Evolutionary conservation across 2,888 invertebrate species (phyloP).

Genomic region (Synanthedon vespiformis): DNA sequence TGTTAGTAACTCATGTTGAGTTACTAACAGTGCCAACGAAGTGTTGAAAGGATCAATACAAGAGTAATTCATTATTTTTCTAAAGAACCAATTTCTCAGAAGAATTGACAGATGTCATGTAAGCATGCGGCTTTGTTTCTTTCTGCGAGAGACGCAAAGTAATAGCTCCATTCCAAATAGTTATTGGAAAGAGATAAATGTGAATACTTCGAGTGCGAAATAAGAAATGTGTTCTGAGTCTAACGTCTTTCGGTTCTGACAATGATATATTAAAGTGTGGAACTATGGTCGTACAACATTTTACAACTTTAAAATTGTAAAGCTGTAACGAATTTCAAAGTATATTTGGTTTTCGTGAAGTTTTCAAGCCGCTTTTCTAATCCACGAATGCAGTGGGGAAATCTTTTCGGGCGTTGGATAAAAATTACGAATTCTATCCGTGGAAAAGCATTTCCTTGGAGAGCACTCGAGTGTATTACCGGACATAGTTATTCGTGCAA

Average conservation of each 20-base stretch:
- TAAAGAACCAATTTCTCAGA: slow-evolving; percentile 15
- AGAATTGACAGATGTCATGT: slow-evolving; percentile 23
- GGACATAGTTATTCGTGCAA: not conserved
- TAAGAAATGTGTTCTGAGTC: slow-evolving; percentile 1
- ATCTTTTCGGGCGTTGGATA: slow-evolving; percentile 26
- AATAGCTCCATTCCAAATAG: slow-evolving; percentile 15
- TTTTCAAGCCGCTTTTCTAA: slow-evolving; percentile 20
- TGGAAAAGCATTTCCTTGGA: slow-evolving; percentile 27
- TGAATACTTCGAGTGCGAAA: slow-evolving; percentile 9
- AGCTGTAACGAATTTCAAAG: not conserved
- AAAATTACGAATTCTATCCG: slow-evolving; percentile 30
- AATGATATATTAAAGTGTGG: not conserved
- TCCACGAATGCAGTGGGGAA: slow-evolving; percentile 35
- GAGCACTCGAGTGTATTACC: slow-evolving; percentile 21
- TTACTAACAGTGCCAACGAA: no score
- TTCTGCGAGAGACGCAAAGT: slow-evolving; percentile 11
- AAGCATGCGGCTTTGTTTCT: slow-evolving; percentile 9
- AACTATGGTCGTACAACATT: not conserved
- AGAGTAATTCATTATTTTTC: slow-evolving; percentile 13
- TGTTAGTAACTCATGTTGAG: no score
- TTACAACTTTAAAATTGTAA: not conserved
- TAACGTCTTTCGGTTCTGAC: not conserved
- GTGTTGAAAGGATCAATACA: no score
- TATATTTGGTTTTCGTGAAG: not conserved
- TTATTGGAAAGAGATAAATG: slow-evolving; percentile 16